These are phyloP conservation scores for Dioctria rufipes DNA, from an alignment of 2,888 invertebrate genomes.

Conservation along the genomic window DNA sequence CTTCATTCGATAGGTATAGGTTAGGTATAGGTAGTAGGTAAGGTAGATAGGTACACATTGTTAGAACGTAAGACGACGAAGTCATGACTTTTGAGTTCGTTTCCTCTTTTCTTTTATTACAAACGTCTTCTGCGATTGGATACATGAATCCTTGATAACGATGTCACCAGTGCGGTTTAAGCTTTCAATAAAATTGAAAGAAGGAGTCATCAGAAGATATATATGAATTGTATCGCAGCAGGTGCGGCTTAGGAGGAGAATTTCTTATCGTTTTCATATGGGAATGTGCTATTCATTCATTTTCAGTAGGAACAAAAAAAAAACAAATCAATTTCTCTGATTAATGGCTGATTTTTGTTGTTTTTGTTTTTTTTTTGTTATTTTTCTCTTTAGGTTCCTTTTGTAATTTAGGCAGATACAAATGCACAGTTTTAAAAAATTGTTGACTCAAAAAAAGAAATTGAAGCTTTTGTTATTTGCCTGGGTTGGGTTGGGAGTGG, in stretches of 20 bases:
- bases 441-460: too few relatives aligned
- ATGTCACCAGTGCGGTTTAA: constrained; percentile 28
- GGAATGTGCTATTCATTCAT: too few relatives aligned
- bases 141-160: constrained; percentile 38
- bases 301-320: too few relatives aligned
- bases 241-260: constrained; percentile 8
- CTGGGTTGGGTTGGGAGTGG: too few relatives aligned
- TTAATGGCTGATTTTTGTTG: constrained; percentile 26
- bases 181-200: constrained; percentile 17
- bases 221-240: constrained; percentile 12
- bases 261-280: not conserved
- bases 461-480: too few relatives aligned
- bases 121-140: constrained; percentile 15
- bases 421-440: too few relatives aligned
- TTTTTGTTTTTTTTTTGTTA: not conserved
- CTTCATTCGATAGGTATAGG: too few relatives aligned
- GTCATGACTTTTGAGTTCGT: not conserved
- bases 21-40: too few relatives aligned
- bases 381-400: not conserved
- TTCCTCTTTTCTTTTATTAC: constrained; percentile 19
- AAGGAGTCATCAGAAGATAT: constrained; percentile 17
- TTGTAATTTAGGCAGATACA: not conserved
- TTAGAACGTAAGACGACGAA: too few relatives aligned
- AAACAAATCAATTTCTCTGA: constrained; percentile 1
- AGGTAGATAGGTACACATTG: too few relatives aligned